Base-by-base conservation (phyloP, 2,113 vertebrate genomes). In the Chionis minor region DNA sequence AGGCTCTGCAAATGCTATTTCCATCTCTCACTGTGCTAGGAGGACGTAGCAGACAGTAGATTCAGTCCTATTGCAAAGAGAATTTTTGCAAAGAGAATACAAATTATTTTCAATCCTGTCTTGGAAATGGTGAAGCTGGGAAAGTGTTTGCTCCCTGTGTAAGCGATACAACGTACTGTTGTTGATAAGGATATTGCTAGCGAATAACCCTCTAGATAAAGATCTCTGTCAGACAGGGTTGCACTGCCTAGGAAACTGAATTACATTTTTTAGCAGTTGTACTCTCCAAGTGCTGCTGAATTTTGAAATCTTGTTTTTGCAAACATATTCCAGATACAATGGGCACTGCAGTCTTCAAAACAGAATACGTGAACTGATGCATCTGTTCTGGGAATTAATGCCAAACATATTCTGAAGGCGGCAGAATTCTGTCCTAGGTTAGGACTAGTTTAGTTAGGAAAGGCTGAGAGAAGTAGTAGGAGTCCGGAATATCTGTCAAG, bases 101-200 rank as follows among this genome's bases (percentile, higher is more conserved):
- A 73, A 38, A 32, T 82, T 24, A 10, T 49, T 91, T 90, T 54
- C 26, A 2, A 0, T 69, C 62, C 27, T 54, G 16, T 62, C 30
- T 84, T 55, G 49, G 32, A 56, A 11, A 32, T 56, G 54, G 49
- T 47, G 35, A 62, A 54, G 33, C 62, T 94, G 45, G 40, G 65
- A 42, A 78, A 38, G n/a, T 32, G 9, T 38, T 61, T 80, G 30
- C 12, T 87, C 45, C 58, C 54, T 49, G 32, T 79, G 40, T 66
- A 44, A 79, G 33, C 0, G 0, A 23, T 69, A n/a, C 38, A 49
- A 18, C 6, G 5, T 38, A 6, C 22, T 63, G 30, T 40, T 58
- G 24, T 35, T 67, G 42, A 15, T 80, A 16, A 83, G 52, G 42
- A n/a, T 67, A 27, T 26, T 91, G 35, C 38, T 78, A 22, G 71